Evolutionary conservation across 2,113 vertebrate genomes (phyloP).

Genomic region (Mastomys natalensis): DNA sequence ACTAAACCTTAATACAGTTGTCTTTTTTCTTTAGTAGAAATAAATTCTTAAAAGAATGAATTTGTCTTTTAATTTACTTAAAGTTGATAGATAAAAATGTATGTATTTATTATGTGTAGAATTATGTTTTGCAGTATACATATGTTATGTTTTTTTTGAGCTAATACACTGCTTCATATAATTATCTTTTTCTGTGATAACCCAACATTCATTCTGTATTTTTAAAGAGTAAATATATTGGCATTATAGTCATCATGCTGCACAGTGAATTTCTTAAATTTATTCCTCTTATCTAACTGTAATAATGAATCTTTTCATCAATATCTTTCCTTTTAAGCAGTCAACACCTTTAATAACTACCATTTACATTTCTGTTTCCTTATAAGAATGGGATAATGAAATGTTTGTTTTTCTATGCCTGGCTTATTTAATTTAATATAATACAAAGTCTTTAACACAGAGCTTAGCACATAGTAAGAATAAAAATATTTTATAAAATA

Average conservation of each 20-base stretch:
- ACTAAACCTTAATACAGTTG: background rate
- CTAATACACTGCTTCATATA: background rate
- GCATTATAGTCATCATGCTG: background rate
- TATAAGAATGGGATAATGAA: background rate
- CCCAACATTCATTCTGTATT: background rate
- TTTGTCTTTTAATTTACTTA: background rate
- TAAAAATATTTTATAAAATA: constrained; percentile 42
- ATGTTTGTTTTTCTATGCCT: background rate
- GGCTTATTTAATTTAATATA: background rate
- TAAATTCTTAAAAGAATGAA: background rate
- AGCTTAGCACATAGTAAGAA: background rate
- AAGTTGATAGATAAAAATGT: background rate
- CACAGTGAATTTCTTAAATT: background rate
- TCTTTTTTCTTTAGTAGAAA: constrained; percentile 17
- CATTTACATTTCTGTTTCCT: background rate
- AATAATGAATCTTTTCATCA: background rate
- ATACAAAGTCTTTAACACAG: constrained; percentile 15
- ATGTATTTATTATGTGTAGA: background rate
- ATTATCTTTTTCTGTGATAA: background rate
- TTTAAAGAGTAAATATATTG: background rate
- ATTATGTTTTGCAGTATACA: background rate
- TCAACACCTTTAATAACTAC: background rate
- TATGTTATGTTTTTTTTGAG: background rate
- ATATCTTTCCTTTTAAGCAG: background rate
- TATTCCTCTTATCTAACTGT: background rate